Conservation (phyloP, 2,888 invertebrate species). For the Crossocerus cetratus region DNA sequence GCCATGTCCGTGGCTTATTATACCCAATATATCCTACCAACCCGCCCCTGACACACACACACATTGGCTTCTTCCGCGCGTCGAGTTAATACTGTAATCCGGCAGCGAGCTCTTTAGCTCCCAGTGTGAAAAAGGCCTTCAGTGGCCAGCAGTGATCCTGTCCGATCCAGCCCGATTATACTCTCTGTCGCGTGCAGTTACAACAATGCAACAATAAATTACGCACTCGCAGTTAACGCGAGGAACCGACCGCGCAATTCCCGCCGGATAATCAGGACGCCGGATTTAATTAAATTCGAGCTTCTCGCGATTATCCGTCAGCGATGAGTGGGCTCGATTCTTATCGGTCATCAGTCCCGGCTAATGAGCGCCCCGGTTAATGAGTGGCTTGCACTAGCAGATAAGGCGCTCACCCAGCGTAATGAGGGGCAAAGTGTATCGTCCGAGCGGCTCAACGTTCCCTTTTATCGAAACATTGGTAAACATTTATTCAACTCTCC, state of each 20-base stretch:
- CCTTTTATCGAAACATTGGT: too few species aligned
- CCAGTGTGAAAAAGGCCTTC: background rate
- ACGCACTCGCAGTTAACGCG: background rate
- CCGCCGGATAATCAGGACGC: background rate
- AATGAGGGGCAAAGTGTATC: too few species aligned
- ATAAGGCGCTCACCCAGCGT: background rate
- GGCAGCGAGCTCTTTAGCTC: too few species aligned
- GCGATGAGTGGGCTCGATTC: constrained; percentile 5
- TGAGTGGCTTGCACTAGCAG: background rate
- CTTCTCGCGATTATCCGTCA: constrained; percentile 27
- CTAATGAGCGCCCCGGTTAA: background rate
- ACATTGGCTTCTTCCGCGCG: background rate
- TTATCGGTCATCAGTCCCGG: constrained; percentile 22
- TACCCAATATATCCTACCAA: constrained; percentile 22
- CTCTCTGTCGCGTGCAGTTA: background rate
- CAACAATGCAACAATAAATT: background rate
- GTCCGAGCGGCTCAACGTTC: too few species aligned
- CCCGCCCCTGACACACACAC: constrained; percentile 14
- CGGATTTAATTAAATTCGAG: constrained; percentile 28
- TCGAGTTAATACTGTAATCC: background rate
- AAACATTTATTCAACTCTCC: too few species aligned
- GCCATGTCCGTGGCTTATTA: constrained; percentile 8
- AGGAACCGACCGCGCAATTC: background rate
- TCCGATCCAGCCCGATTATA: too few species aligned
- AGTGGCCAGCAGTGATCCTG: too few species aligned